phyloP scores from a whole-genome alignment of 2,113 vertebrate genomes.

The Forbesichthys papilliferus region DNA sequence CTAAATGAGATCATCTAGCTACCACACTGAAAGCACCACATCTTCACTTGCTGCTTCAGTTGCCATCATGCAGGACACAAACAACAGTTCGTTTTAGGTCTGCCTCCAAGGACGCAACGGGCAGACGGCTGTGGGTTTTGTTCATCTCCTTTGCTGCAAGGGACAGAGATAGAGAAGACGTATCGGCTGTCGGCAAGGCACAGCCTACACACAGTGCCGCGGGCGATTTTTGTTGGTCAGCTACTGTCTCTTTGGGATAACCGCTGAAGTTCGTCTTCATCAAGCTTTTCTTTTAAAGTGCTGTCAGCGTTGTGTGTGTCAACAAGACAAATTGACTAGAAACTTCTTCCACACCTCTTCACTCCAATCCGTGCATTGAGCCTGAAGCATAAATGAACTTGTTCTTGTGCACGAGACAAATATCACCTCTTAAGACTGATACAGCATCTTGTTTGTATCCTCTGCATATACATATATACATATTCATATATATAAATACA shows the following conservation, averaged over 20 bases:
- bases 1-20: neutral
- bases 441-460: constrained; percentile 25
- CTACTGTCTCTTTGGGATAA: constrained; percentile 67
- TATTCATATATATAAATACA: no score
- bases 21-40: constrained; percentile 17
- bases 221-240: constrained; percentile 47
- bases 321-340: constrained; percentile 67
- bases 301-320: constrained; percentile 66
- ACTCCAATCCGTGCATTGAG: constrained; percentile 45
- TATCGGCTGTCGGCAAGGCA: constrained; percentile 67
- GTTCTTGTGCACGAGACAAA: constrained; percentile 21
- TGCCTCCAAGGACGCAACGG: constrained; percentile 52
- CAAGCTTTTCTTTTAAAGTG: constrained; percentile 70
- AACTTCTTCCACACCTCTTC: constrained; percentile 46
- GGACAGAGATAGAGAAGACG: constrained; percentile 63
- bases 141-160: constrained; percentile 58
- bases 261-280: constrained; percentile 67
- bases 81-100: constrained; percentile 40
- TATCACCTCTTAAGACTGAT: constrained; percentile 17
- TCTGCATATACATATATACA: constrained; percentile 1
- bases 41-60: constrained; percentile 29
- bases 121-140: constrained; percentile 61
- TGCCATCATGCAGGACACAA: constrained; percentile 33
- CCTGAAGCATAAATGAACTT: constrained; percentile 63
- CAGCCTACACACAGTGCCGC: constrained; percentile 60